phyloP scores from a whole-genome alignment of 2,113 vertebrate species.

The Labeo catla region DNA sequence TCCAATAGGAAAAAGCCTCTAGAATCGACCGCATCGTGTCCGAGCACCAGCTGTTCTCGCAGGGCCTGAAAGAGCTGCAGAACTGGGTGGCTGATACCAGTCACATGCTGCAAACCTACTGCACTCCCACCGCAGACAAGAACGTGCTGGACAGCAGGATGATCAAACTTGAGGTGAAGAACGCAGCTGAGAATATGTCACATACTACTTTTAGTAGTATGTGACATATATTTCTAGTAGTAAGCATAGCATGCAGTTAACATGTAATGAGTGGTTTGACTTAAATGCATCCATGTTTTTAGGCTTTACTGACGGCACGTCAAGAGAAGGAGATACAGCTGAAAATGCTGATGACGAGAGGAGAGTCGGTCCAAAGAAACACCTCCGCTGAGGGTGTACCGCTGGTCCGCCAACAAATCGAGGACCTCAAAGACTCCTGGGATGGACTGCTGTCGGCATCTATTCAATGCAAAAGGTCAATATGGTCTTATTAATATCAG shows the following conservation, averaged over 20 bases:
- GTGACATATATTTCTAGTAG: no score
- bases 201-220: no score
- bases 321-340: slow-evolving; percentile 97
- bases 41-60: slow-evolving; percentile 92
- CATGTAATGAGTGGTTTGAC: neutral
- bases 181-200: neutral
- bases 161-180: slow-evolving; percentile 89
- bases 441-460: slow-evolving; percentile 86
- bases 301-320: slow-evolving; percentile 87
- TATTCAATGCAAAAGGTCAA: slow-evolving; percentile 94
- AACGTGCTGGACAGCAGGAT: slow-evolving; percentile 89
- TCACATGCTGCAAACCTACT: slow-evolving; percentile 87
- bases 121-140: slow-evolving; percentile 88
- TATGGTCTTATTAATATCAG: neutral
- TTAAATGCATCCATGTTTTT: neutral
- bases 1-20: slow-evolving; percentile 87
- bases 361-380: slow-evolving; percentile 91
- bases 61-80: slow-evolving; percentile 88
- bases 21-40: slow-evolving; percentile 89
- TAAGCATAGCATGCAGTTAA: no score
- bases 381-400: slow-evolving; percentile 88
- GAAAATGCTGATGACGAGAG: slow-evolving; percentile 89
- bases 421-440: slow-evolving; percentile 90
- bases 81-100: slow-evolving; percentile 91
- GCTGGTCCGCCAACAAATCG: slow-evolving; percentile 86